Evolutionary conservation across 2,888 invertebrate species (phyloP).

Genomic region (Eretmocerus hayati): DNA sequence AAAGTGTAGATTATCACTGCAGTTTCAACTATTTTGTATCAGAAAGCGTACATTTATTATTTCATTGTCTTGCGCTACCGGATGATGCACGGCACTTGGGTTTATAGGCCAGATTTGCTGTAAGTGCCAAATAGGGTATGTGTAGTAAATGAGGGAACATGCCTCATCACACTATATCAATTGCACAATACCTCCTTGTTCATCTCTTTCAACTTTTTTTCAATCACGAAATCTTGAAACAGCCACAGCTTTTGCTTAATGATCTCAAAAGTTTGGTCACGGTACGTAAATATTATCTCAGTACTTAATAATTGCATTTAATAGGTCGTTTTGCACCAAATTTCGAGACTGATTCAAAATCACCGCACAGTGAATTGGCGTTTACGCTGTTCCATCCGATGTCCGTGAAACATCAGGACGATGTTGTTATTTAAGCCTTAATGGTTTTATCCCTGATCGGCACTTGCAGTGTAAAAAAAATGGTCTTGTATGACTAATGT

Average conservation of each 20-base stretch:
- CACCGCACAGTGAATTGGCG: too few species aligned
- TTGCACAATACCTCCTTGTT: constrained; percentile 7
- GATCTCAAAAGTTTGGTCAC: constrained; percentile 20
- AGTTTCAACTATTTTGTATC: constrained; percentile 11
- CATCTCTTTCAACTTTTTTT: constrained; percentile 3
- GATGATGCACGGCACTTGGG: constrained; percentile 12
- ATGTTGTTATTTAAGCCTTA: too few species aligned
- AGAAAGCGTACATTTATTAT: constrained; percentile 10
- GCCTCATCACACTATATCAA: constrained; percentile 9
- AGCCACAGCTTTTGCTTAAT: constrained; percentile 17
- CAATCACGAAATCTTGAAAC: constrained; percentile 1
- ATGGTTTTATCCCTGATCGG: too few species aligned
- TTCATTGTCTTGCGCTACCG: constrained; percentile 13
- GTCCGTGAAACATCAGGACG: too few species aligned
- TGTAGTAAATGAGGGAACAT: constrained; percentile 2
- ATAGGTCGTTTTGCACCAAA: too few species aligned
- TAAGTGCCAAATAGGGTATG: constrained; percentile 27
- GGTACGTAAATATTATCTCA: constrained; percentile 11
- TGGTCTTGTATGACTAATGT: too few species aligned
- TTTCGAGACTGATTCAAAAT: too few species aligned
- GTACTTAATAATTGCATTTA: constrained; percentile 19
- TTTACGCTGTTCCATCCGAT: too few species aligned
- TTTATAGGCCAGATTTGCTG: constrained; percentile 18
- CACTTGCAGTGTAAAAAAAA: too few species aligned
- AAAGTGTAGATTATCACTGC: constrained; percentile 13